Percentiles rank a stretch among this genome's conserved stretches.
Evolutionary conservation across 1,140 invertebrate species (phyloP).

Genomic region (Brachionus plicatilis): DNA sequence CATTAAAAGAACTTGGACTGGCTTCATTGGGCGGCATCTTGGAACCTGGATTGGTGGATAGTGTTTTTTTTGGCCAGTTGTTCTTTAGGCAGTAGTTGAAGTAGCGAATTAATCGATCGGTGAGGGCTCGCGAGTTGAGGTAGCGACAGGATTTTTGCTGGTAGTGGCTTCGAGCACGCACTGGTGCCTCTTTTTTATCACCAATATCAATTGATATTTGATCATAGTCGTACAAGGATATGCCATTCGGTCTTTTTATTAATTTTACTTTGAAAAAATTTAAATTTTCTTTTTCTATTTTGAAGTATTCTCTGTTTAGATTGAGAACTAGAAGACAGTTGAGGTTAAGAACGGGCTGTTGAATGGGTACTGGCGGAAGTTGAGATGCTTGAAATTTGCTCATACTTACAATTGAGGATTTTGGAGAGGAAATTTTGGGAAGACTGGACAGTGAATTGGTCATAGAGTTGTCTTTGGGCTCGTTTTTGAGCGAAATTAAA

Average conservation of each 20-base stretch:
- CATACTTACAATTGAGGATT: not conserved
- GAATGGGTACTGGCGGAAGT: not conserved
- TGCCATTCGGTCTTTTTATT: not conserved
- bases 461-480: not conserved
- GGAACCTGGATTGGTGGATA: not conserved
- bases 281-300: constrained; percentile 21
- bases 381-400: not conserved
- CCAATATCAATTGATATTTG: not conserved
- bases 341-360: not conserved
- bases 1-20: not conserved
- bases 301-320: not conserved
- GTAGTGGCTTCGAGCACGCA: not conserved
- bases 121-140: not conserved
- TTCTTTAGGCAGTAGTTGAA: not conserved
- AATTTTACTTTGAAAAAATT: constrained; percentile 4
- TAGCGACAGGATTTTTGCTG: not conserved
- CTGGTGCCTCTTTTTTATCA: not conserved
- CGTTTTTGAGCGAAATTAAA: not conserved
- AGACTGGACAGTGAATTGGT: not conserved
- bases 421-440: not conserved
- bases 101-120: not conserved
- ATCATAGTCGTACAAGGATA: not conserved
- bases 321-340: not conserved
- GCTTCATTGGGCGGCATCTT: not conserved
- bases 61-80: not conserved